These are phyloP conservation scores for Acropora tenuis DNA, from an alignment of 64 coral and sea anemone genomes.

Conservation along the genomic window DNA sequence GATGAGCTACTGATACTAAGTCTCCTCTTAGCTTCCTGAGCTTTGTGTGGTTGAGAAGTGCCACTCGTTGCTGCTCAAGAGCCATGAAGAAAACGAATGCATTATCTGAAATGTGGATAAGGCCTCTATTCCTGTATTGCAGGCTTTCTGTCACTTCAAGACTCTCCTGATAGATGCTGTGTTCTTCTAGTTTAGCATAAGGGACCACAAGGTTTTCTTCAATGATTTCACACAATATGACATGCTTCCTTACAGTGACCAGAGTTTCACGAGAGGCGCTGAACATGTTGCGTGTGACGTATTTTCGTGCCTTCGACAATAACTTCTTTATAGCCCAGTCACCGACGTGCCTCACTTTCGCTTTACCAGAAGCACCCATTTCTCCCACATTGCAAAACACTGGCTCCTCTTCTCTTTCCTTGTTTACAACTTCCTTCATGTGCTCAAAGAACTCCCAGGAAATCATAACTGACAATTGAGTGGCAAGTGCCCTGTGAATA, in stretches of 20 bases:
- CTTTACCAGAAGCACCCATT: no score
- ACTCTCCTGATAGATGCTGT: constrained; percentile 24
- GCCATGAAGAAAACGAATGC: constrained; percentile 15
- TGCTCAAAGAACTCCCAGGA: background rate
- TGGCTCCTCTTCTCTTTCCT: no score
- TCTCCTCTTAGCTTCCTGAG: background rate
- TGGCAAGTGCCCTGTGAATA: constrained; percentile 14
- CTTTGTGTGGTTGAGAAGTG: background rate
- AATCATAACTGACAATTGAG: background rate
- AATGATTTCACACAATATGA: background rate
- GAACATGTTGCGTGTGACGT: no score
- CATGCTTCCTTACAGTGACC: background rate
- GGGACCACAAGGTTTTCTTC: constrained; percentile 47
- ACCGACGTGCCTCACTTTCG: no score
- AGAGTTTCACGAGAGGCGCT: constrained; percentile 59
- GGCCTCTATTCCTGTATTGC: constrained; percentile 54
- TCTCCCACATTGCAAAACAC: no score
- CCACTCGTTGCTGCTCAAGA: constrained; percentile 12
- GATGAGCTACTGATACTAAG: background rate
- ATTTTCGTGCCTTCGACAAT: no score
- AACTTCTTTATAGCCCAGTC: no score
- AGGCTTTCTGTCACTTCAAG: constrained; percentile 53
- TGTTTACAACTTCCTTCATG: constrained; percentile 9
- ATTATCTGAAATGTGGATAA: constrained; percentile 30
- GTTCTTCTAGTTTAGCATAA: background rate